phyloP scores from a whole-genome alignment of 2,113 vertebrate species.

The Sebastes schlegelii region DNA sequence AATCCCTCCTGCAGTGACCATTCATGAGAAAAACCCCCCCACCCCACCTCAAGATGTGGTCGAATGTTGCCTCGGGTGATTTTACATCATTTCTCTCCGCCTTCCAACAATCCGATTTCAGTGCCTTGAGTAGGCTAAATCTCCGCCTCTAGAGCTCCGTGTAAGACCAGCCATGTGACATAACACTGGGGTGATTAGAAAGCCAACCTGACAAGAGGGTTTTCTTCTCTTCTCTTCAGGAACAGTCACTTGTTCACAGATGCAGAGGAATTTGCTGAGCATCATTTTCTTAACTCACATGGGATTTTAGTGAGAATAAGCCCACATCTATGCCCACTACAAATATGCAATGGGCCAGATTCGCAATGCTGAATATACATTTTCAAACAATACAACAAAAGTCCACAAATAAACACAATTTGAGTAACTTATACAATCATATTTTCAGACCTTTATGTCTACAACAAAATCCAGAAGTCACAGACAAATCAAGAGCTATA shows the following conservation, averaged over 20 bases:
- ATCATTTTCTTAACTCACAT: slow-evolving; percentile 1
- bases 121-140: slow-evolving; percentile 63
- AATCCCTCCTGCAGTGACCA: slow-evolving; percentile 23
- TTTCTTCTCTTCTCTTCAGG: slow-evolving; percentile 29
- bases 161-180: slow-evolving; percentile 78
- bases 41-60: slow-evolving; percentile 43
- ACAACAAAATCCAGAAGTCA: neutral
- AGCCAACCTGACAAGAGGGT: slow-evolving; percentile 53
- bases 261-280: slow-evolving; percentile 7
- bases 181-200: slow-evolving; percentile 68
- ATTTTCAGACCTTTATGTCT: neutral
- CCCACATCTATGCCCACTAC: neutral
- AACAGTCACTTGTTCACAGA: slow-evolving; percentile 23
- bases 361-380: neutral
- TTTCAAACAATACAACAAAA: neutral
- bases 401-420: neutral
- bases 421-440: neutral
- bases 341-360: neutral
- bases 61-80: slow-evolving; percentile 81
- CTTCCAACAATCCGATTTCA: slow-evolving; percentile 81
- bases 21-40: slow-evolving; percentile 31
- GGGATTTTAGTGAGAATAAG: neutral
- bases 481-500: neutral
- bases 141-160: slow-evolving; percentile 61
- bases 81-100: slow-evolving; percentile 83